Conservation (phyloP, 1,140 invertebrate species). For the Saccostrea glomerata region DNA sequence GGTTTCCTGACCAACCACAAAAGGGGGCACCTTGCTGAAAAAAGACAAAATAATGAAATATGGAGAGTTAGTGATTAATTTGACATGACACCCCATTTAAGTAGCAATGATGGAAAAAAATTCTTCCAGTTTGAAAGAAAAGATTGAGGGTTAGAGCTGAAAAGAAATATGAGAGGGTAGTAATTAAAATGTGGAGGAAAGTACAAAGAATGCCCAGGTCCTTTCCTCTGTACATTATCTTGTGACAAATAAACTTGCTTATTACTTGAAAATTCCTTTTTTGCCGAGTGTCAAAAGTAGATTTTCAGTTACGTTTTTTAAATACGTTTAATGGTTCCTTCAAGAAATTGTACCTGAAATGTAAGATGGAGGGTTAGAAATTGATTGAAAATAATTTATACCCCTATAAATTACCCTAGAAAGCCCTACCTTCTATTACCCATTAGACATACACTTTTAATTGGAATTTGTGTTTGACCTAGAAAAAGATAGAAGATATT, state of each 20-base stretch:
- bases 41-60: constrained; percentile 49
- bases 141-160: constrained; percentile 26
- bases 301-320: not conserved
- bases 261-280: not conserved
- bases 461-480: constrained; percentile 30
- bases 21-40: not conserved
- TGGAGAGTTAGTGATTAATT: constrained; percentile 53
- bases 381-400: constrained; percentile 23
- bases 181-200: constrained; percentile 41
- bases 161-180: constrained; percentile 41
- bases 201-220: constrained; percentile 37
- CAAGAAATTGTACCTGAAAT: not conserved
- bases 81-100: constrained; percentile 48
- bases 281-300: not conserved
- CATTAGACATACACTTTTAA: constrained; percentile 23
- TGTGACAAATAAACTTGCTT: not conserved
- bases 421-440: constrained; percentile 2
- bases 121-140: constrained; percentile 4
- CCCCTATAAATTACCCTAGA: not conserved
- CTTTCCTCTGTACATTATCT: not conserved
- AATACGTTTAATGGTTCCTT: not conserved
- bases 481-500: constrained; percentile 40
- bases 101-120: constrained; percentile 40
- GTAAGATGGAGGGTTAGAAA: not conserved
- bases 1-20: constrained; percentile 34